Conservation (phyloP, 2,888 invertebrate species). For the Scaptomyza flava region DNA sequence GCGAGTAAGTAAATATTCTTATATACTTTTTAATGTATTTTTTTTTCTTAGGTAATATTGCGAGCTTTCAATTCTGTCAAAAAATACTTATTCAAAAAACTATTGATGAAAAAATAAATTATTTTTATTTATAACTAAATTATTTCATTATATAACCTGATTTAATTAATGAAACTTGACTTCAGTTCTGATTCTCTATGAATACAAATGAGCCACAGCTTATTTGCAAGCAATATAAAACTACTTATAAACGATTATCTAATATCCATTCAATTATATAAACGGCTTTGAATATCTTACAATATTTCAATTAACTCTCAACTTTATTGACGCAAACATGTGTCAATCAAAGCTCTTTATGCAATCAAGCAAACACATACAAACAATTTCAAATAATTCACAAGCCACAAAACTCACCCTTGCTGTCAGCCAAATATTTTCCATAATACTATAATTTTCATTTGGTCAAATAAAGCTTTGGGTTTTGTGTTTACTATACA, state of each 20-base stretch:
- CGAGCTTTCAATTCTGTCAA: no score
- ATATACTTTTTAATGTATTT: no score
- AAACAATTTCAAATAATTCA: background rate
- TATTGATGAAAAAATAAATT: background rate
- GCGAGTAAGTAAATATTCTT: no score
- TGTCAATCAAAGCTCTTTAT: slow-evolving; percentile 19
- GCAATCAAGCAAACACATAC: background rate
- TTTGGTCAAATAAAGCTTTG: slow-evolving; percentile 2
- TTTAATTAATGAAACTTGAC: background rate
- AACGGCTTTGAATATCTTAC: background rate
- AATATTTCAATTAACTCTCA: background rate
- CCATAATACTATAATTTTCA: slow-evolving; percentile 12
- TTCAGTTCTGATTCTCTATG: no score
- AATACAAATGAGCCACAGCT: background rate
- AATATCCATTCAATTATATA: slow-evolving; percentile 17
- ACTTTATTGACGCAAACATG: slow-evolving; percentile 1
- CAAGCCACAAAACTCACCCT: background rate
- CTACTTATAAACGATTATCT: background rate
- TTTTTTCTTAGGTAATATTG: no score
- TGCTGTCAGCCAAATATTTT: slow-evolving; percentile 8
- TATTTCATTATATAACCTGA: no score
- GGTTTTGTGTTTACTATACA: slow-evolving; percentile 5
- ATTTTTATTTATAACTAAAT: no score
- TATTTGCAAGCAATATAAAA: background rate
- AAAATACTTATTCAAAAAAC: background rate